A percentile compares a stretch with the other conserved stretches of the same genome.
phyloP scores from a whole-genome alignment of 2,888 invertebrate genomes.

The Polylopha cassiicola region DNA sequence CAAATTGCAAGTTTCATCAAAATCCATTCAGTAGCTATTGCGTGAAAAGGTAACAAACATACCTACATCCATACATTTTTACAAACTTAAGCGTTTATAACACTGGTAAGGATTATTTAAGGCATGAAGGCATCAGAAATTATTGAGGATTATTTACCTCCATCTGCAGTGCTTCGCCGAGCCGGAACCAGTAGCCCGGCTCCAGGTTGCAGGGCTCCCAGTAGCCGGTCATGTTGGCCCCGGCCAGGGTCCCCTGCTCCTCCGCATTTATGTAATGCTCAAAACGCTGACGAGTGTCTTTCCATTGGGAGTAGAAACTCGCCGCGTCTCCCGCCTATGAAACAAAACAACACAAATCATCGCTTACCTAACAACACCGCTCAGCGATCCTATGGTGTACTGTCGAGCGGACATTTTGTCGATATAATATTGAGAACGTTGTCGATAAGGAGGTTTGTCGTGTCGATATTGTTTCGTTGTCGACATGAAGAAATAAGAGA shows the following conservation, averaged over 20 bases:
- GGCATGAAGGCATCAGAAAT: neutral
- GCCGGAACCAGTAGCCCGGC: constrained; percentile 44
- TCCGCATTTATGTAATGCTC: constrained; percentile 52
- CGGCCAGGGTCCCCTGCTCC: constrained; percentile 58
- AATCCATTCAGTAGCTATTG: too few relatives aligned
- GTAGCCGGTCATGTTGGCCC: constrained; percentile 65
- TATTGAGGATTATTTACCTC: constrained; percentile 34
- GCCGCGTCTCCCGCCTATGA: constrained; percentile 65
- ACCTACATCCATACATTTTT: neutral
- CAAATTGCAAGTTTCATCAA: too few relatives aligned
- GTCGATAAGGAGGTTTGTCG: too few relatives aligned
- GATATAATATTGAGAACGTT: too few relatives aligned
- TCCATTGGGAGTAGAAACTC: constrained; percentile 60
- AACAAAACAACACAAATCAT: neutral
- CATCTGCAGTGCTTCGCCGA: constrained; percentile 42
- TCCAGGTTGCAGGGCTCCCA: constrained; percentile 61
- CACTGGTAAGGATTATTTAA: neutral
- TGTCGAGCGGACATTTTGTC: too few relatives aligned
- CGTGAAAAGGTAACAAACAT: too few relatives aligned
- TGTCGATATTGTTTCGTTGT: too few relatives aligned
- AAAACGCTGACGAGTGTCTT: constrained; percentile 47
- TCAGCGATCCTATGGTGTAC: too few relatives aligned
- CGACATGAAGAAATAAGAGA: too few relatives aligned
- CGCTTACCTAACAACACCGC: too few relatives aligned
- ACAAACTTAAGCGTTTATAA: neutral